A percentile compares a stretch with the other conserved stretches of the same genome.
These are phyloP conservation scores for Cristatella mucedo DNA, from an alignment of 2,888 invertebrate genomes.

Conservation along the genomic window DNA sequence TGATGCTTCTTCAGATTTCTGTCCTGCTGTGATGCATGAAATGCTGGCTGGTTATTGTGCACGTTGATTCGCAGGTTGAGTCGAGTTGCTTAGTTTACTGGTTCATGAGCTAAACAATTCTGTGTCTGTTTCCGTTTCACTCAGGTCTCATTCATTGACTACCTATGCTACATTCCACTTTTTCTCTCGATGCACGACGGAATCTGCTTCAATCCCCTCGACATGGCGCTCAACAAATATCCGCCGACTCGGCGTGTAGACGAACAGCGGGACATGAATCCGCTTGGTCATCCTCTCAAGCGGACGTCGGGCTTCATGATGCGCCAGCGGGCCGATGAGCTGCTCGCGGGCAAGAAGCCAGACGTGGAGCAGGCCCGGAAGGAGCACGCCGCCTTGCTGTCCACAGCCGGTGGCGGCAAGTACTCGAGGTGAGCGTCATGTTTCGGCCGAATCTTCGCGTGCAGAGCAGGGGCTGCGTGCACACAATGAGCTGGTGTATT, in stretches of 20 bases:
- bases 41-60: too few species aligned
- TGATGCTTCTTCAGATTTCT: too few species aligned
- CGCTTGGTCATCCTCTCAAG: constrained; percentile 26
- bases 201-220: constrained; percentile 32
- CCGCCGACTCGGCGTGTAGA: constrained; percentile 12
- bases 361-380: constrained; percentile 16
- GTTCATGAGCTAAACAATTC: not conserved
- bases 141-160: constrained; percentile 36
- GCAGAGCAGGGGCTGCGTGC: too few species aligned
- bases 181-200: constrained; percentile 38
- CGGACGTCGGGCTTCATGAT: constrained; percentile 21
- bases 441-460: too few species aligned
- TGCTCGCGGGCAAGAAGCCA: constrained; percentile 21
- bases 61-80: too few species aligned
- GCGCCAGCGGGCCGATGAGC: constrained; percentile 21
- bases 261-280: constrained; percentile 33
- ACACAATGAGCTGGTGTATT: too few species aligned
- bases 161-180: constrained; percentile 34
- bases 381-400: constrained; percentile 20
- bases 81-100: not conserved
- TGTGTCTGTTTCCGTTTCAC: not conserved
- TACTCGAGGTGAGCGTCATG: too few species aligned
- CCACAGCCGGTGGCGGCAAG: constrained; percentile 16
- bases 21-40: too few species aligned
- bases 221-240: constrained; percentile 31